Evolutionary conservation across 2,113 vertebrate genomes (phyloP).

Genomic region (Burhinus oedicnemus): DNA sequence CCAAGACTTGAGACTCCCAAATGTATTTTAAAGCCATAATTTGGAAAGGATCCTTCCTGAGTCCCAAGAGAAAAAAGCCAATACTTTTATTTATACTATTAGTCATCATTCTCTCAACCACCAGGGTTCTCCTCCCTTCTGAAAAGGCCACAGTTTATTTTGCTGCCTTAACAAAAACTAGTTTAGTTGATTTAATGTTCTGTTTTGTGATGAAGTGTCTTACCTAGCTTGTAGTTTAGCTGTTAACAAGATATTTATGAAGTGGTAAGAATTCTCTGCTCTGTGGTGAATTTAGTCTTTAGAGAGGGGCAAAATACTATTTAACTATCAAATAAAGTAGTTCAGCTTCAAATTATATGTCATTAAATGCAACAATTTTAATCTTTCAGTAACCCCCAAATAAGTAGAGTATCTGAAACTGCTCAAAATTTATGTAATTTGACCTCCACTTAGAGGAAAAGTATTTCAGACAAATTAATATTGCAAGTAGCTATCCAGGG

Average conservation of each 20-base stretch:
- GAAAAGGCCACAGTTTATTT: constrained; percentile 15
- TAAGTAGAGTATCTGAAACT: constrained; percentile 12
- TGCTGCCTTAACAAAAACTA: background rate
- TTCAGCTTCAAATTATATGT: constrained; percentile 10
- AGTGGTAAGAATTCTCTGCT: constrained; percentile 32
- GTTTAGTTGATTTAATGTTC: constrained; percentile 35
- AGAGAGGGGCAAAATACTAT: constrained; percentile 7
- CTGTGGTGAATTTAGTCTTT: constrained; percentile 7
- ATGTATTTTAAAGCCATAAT: constrained; percentile 37
- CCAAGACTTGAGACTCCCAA: background rate
- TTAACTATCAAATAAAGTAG: constrained; percentile 27
- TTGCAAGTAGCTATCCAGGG: background rate
- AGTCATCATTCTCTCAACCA: background rate
- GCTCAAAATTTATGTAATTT: background rate
- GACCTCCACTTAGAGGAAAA: background rate
- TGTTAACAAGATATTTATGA: constrained; percentile 49
- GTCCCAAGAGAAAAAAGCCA: background rate
- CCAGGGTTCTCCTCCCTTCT: background rate
- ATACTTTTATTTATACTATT: background rate
- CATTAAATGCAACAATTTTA: constrained; percentile 27
- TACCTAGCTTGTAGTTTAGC: constrained; percentile 27
- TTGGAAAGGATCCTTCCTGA: background rate
- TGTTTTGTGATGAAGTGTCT: constrained; percentile 20
- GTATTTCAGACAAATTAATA: background rate
- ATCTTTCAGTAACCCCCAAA: constrained; percentile 3